A percentile compares a stretch with the other conserved stretches of the same genome.
phyloP scores from a whole-genome alignment of 2,113 vertebrate genomes.

The Oryzias javanicus region DNA sequence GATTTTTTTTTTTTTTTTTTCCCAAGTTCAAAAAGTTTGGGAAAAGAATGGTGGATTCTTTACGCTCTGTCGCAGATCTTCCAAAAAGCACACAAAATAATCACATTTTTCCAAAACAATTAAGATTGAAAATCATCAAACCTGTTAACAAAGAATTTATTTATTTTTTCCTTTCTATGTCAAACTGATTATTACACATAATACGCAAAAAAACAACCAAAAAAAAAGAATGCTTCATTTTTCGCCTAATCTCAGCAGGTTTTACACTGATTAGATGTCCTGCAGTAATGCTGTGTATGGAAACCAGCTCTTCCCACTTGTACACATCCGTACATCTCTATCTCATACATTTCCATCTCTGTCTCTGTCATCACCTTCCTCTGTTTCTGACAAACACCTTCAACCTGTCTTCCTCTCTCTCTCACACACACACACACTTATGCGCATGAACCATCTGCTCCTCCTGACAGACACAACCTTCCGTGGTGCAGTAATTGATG shows the following conservation, averaged over 20 bases:
- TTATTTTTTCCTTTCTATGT: too few relatives aligned
- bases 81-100: constrained; percentile 15
- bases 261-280: constrained; percentile 67
- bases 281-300: constrained; percentile 38
- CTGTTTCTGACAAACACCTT: constrained; percentile 36
- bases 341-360: constrained; percentile 44
- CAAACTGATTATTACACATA: too few relatives aligned
- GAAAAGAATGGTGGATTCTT: constrained; percentile 39
- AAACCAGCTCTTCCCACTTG: constrained; percentile 31
- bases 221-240: neutral
- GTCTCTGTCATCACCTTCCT: constrained; percentile 46
- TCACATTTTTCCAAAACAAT: too few relatives aligned
- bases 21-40: constrained; percentile 68
- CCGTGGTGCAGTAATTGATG: constrained; percentile 61
- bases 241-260: constrained; percentile 39
- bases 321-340: constrained; percentile 53
- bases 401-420: constrained; percentile 13
- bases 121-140: too few relatives aligned
- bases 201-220: too few relatives aligned
- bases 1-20: constrained; percentile 34
- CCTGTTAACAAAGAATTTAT: too few relatives aligned
- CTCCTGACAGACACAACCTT: constrained; percentile 57
- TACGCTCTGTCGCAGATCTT: constrained; percentile 36
- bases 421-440: constrained; percentile 4
- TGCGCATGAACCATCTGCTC: constrained; percentile 46